A percentile compares a stretch with the other conserved stretches of the same genome.
phyloP scores from a whole-genome alignment of 1,140 invertebrate species.

The Bombus consobrinus region DNA sequence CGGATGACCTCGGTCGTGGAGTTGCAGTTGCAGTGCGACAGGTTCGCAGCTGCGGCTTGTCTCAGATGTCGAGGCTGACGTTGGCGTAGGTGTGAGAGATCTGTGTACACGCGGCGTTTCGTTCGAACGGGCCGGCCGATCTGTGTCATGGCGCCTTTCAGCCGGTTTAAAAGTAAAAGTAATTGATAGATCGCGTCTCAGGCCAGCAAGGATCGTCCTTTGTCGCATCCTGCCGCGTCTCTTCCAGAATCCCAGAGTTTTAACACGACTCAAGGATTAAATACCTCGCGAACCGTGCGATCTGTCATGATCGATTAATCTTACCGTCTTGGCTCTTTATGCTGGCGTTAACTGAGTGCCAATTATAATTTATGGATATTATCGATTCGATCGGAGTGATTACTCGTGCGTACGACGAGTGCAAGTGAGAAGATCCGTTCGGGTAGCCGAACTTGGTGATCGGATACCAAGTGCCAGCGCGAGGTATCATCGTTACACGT shows the following conservation, averaged over 20 bases:
- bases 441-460: neutral
- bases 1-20: slow-evolving; percentile 61
- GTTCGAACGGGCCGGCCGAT: slow-evolving; percentile 23
- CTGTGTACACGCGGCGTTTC: slow-evolving; percentile 40
- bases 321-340: neutral
- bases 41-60: slow-evolving; percentile 60
- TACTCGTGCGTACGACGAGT: neutral
- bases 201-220: slow-evolving; percentile 3
- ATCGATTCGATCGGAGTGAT: too few species aligned
- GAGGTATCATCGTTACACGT: neutral
- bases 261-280: neutral
- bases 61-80: slow-evolving; percentile 53
- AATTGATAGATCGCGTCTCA: slow-evolving; percentile 28
- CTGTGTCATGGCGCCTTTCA: slow-evolving; percentile 43
- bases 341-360: neutral
- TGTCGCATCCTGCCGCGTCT: neutral
- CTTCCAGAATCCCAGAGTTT: neutral
- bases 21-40: slow-evolving; percentile 51
- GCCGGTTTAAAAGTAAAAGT: slow-evolving; percentile 45
- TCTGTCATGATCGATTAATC: neutral
- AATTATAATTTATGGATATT: neutral
- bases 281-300: neutral
- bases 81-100: slow-evolving; percentile 49
- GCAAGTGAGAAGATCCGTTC: neutral
- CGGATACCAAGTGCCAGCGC: too few species aligned